These are phyloP conservation scores for Cylas formicarius DNA, from an alignment of 1,140 invertebrate species.

Conservation along the genomic window DNA sequence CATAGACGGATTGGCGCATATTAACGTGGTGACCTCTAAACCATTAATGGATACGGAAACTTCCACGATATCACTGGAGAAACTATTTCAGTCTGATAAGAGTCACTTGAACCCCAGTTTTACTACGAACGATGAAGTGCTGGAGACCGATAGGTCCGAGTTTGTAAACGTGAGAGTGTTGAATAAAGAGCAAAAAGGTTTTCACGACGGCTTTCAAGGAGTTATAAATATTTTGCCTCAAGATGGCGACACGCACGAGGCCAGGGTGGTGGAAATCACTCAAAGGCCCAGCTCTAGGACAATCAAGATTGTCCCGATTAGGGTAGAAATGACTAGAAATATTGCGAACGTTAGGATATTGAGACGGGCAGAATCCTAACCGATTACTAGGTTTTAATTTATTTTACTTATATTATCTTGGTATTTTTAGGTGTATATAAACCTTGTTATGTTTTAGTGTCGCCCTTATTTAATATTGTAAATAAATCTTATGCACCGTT, in stretches of 20 bases:
- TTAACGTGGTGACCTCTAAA: conserved; percentile 36
- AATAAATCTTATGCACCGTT: conserved; percentile 12
- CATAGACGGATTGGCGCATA: conserved; percentile 35
- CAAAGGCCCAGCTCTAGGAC: conserved; percentile 26
- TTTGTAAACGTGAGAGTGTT: conserved; percentile 37
- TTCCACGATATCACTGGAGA: conserved; percentile 57
- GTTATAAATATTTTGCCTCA: conserved; percentile 26
- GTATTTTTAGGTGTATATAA: conserved; percentile 1
- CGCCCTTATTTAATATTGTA: conserved; percentile 12
- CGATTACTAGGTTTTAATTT: conserved; percentile 4
- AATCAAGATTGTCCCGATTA: conserved; percentile 39
- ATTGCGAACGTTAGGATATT: conserved; percentile 12
- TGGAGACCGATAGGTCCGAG: conserved; percentile 33
- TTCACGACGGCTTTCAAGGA: conserved; percentile 22
- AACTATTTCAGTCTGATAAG: conserved; percentile 50
- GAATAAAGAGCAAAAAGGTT: no score
- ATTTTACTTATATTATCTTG: not conserved
- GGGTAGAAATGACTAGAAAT: conserved; percentile 29
- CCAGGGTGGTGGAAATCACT: conserved; percentile 35
- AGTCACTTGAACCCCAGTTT: conserved; percentile 14
- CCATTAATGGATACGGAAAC: conserved; percentile 43
- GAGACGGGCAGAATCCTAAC: not conserved
- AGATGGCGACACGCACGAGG: conserved; percentile 31
- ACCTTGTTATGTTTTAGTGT: no score
- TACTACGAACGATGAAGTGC: conserved; percentile 29